Evolutionary conservation across 1,140 invertebrate genomes (phyloP).

Genomic region (Microvelia longipes): DNA sequence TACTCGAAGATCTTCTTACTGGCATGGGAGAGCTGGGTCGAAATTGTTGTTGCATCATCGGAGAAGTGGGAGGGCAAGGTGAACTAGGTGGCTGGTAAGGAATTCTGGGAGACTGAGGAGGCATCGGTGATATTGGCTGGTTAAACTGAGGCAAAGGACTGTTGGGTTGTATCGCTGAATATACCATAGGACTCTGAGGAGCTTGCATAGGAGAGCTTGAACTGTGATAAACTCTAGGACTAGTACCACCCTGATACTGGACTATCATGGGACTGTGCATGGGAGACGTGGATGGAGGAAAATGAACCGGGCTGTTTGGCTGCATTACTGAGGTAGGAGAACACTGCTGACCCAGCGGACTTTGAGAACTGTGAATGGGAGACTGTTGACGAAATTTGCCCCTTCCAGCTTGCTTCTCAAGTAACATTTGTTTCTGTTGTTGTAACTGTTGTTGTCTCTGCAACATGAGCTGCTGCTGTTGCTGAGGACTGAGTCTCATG

Average conservation of each 20-base stretch:
- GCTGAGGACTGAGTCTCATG: slow-evolving; percentile 26
- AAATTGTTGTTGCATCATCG: slow-evolving; percentile 33
- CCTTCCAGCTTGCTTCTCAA: slow-evolving; percentile 8
- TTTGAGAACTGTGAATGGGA: slow-evolving; percentile 9
- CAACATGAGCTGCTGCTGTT: slow-evolving; percentile 33
- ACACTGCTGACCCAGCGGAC: background rate
- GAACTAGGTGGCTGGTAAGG: slow-evolving; percentile 33
- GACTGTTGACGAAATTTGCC: slow-evolving; percentile 12
- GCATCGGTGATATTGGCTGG: slow-evolving; percentile 33
- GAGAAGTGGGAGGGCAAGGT: slow-evolving; percentile 43
- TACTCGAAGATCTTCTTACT: slow-evolving; percentile 35
- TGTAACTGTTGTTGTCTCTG: slow-evolving; percentile 35
- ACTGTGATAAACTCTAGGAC: slow-evolving; percentile 13
- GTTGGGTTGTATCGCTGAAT: slow-evolving; percentile 29
- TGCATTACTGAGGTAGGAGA: slow-evolving; percentile 19
- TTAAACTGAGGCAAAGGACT: slow-evolving; percentile 29
- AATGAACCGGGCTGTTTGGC: slow-evolving; percentile 28
- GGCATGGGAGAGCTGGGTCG: slow-evolving; percentile 34
- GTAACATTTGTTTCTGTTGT: slow-evolving; percentile 31
- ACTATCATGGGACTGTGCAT: slow-evolving; percentile 33
- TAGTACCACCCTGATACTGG: slow-evolving; percentile 36
- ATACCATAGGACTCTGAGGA: slow-evolving; percentile 19
- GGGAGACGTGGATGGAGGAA: slow-evolving; percentile 29
- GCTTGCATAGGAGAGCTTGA: slow-evolving; percentile 15
- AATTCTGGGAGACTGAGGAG: slow-evolving; percentile 26